These are phyloP conservation scores for Drosophila neonasuta DNA, from an alignment of 2,888 invertebrate species.

Conservation along the genomic window DNA sequence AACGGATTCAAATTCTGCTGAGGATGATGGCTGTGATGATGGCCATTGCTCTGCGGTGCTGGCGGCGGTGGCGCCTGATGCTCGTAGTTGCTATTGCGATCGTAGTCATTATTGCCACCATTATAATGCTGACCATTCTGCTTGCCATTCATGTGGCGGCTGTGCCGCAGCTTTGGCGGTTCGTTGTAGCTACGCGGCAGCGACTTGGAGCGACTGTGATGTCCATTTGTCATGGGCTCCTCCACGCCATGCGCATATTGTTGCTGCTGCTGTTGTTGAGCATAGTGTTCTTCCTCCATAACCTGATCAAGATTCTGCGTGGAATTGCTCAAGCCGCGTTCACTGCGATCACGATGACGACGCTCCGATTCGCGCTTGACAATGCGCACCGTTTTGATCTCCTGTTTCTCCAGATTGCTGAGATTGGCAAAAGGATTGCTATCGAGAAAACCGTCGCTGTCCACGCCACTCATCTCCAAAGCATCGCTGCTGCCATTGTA, in stretches of 20 bases:
- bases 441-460: constrained; percentile 81
- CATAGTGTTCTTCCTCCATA: constrained; percentile 81
- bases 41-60: constrained; percentile 72
- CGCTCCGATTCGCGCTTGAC: constrained; percentile 96
- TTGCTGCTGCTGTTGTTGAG: constrained; percentile 41
- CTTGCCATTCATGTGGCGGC: constrained; percentile 62
- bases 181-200: constrained; percentile 83
- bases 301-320: constrained; percentile 82
- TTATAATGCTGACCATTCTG: constrained; percentile 62
- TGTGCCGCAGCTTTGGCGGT: constrained; percentile 74
- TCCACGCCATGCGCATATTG: constrained; percentile 64
- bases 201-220: constrained; percentile 83
- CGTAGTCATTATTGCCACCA: constrained; percentile 66
- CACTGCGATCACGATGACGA: constrained; percentile 90
- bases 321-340: constrained; percentile 84
- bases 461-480: constrained; percentile 80
- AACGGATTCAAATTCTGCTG: constrained; percentile 71
- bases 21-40: constrained; percentile 59
- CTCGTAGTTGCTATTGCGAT: constrained; percentile 80
- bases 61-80: constrained; percentile 73
- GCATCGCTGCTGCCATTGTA: constrained; percentile 81
- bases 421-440: constrained; percentile 84
- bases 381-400: constrained; percentile 95
- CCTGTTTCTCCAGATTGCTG: constrained; percentile 90
- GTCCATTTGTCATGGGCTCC: constrained; percentile 73